Evolutionary conservation across 2,113 vertebrate genomes (phyloP).

Genomic region (Monopterus albus): DNA sequence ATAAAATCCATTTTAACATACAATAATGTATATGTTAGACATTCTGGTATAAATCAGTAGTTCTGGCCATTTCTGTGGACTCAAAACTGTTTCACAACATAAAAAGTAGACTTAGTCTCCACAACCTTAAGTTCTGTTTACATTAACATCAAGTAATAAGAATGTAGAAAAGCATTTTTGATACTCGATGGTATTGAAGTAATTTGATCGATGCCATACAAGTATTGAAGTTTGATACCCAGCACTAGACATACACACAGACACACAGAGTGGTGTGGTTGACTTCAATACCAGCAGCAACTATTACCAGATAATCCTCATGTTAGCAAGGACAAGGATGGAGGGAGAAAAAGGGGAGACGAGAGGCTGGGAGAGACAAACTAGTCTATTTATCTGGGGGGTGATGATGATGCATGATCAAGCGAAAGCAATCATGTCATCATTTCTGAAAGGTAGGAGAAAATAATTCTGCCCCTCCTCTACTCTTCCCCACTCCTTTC

Average conservation of each 20-base stretch:
- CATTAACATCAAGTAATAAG: too few species aligned
- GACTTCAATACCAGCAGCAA: constrained; percentile 62
- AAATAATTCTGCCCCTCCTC: constrained; percentile 88
- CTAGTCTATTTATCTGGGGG: constrained; percentile 92
- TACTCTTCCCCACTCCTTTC: constrained; percentile 55
- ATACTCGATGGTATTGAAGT: too few species aligned
- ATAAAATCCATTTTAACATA: too few species aligned
- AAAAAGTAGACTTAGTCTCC: too few species aligned
- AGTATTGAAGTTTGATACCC: too few species aligned
- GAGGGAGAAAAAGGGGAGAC: constrained; percentile 35
- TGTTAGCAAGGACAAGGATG: constrained; percentile 53
- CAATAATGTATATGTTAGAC: too few species aligned
- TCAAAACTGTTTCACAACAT: too few species aligned
- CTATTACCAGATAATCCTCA: constrained; percentile 76
- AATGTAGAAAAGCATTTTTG: too few species aligned
- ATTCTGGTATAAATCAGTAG: too few species aligned
- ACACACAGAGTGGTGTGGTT: constrained; percentile 52
- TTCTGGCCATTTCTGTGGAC: too few species aligned
- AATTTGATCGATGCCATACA: too few species aligned
- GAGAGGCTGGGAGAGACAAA: constrained; percentile 65
- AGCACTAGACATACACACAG: constrained; percentile 11
- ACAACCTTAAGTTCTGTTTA: too few species aligned
- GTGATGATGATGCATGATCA: constrained; percentile 98
- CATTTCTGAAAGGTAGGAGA: constrained; percentile 99
- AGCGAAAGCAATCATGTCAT: constrained; percentile 99